Evolutionary conservation across 2,888 invertebrate genomes (phyloP).

Genomic region (Anoplius nigerrimus): DNA sequence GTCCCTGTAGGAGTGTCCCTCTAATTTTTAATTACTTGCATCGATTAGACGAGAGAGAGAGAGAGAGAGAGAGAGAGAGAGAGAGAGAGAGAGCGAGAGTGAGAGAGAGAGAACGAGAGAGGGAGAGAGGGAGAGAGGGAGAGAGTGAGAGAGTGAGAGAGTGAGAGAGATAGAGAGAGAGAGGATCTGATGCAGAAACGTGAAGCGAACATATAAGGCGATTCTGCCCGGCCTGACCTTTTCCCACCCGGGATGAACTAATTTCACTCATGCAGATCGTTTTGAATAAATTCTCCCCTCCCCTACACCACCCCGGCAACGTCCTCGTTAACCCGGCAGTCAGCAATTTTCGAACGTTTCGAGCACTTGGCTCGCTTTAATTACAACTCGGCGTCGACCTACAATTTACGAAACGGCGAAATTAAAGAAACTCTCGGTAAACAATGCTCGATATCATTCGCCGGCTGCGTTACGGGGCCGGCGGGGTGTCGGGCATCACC

Average conservation of each 20-base stretch:
- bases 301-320: not conserved
- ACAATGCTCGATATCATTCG: not conserved
- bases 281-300: not conserved
- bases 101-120: not conserved
- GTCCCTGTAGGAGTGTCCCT: too few species aligned
- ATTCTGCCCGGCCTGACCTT: too few species aligned
- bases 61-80: not conserved
- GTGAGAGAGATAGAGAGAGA: not conserved
- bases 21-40: too few species aligned
- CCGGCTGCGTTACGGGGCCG: not conserved
- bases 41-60: not conserved
- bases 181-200: not conserved
- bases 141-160: not conserved
- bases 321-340: not conserved
- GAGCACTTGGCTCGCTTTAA: not conserved
- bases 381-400: not conserved
- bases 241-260: not conserved
- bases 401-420: not conserved
- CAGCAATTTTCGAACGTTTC: conserved; percentile 9
- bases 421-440: not conserved
- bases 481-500: not conserved
- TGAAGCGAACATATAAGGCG: too few species aligned
- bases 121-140: not conserved
- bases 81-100: not conserved
- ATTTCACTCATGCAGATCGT: too few species aligned